Evolutionary conservation across 2,888 invertebrate species (phyloP).

Genomic region (Dromius quadrimaculatus): DNA sequence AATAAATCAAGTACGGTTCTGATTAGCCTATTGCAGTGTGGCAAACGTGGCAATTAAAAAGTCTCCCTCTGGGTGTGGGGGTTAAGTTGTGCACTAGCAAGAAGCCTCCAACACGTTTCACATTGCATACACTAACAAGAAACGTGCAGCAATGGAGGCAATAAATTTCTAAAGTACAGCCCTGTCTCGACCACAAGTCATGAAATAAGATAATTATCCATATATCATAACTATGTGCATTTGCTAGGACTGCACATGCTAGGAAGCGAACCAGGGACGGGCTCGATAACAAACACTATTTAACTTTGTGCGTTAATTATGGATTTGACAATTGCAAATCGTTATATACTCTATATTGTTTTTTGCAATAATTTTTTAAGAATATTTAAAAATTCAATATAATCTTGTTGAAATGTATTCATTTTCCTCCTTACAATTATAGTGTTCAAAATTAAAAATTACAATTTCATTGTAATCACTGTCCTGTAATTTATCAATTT

Average conservation of each 20-base stretch:
- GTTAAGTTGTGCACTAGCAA: no score
- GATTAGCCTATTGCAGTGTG: constrained; percentile 28
- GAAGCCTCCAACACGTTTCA: constrained; percentile 27
- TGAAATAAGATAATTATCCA: constrained; percentile 53
- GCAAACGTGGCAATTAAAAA: constrained; percentile 39
- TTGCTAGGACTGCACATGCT: constrained; percentile 27
- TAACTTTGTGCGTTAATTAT: no score
- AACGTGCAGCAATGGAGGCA: constrained; percentile 41
- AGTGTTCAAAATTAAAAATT: no score
- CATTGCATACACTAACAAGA: constrained; percentile 47
- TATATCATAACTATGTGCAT: constrained; percentile 46
- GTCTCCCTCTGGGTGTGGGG: background rate
- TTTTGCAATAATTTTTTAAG: no score
- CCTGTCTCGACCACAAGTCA: constrained; percentile 51
- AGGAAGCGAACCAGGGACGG: background rate
- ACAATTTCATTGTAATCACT: no score
- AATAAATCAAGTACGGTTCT: constrained; percentile 21
- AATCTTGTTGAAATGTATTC: no score
- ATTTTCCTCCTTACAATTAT: no score
- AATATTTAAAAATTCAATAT: no score
- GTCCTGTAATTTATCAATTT: no score
- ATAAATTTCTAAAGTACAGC: constrained; percentile 49
- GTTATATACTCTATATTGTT: no score
- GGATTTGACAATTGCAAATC: no score
- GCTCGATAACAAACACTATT: no score